Evolutionary conservation across 2,888 invertebrate genomes (phyloP), one percentile per base, ranked within the genome.

Genomic region (Drosophila tanythrix): DNA sequence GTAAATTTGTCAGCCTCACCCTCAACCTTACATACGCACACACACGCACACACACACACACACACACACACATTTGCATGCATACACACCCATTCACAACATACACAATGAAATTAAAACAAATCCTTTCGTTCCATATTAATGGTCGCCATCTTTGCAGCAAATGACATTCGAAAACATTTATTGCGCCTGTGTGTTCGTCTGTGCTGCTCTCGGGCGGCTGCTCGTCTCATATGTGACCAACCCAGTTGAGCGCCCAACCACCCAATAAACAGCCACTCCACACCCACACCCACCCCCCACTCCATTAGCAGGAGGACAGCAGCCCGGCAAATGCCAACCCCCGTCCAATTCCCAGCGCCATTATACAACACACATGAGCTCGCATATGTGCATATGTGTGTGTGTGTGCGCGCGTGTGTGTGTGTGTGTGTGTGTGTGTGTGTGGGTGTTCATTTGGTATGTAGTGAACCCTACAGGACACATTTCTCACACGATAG

Each of bases 121-220:
- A 91, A 88, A 88, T 91, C 88, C 88, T 86, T 88, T 90, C 91
- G 87, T 91, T 90, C 76, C 91, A 88, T 91, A 90, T 88, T 88
- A 88, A 88, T 90, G 91, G 88, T 86, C 88, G 88, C 89, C 90
- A 90, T 91, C 89, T 87, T 87, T 88, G 91, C 86, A 76, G 87
- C 89, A 87, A 87, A 87, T 87, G 91, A 90, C 87, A 87, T 87
- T 90, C 90, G 91, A 87, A 87, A 87, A 90, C 87, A 87, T 86
- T 87, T 87, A 87, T 87, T 87, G 87, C 88, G 81, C 81, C 71
- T 50, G 69, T 51, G 43, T 60, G 38, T 57, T 75, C 70, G 70
- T 58, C 62, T 62, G 79, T 79, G 74, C 73, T 70, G 33, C 58
- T 57, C 68, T 50, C 11, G 27, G 27, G 55, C 36, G 35, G 36